Evolutionary conservation across 1,140 invertebrate species (phyloP).

Genomic region (Platyscapa corneri): DNA sequence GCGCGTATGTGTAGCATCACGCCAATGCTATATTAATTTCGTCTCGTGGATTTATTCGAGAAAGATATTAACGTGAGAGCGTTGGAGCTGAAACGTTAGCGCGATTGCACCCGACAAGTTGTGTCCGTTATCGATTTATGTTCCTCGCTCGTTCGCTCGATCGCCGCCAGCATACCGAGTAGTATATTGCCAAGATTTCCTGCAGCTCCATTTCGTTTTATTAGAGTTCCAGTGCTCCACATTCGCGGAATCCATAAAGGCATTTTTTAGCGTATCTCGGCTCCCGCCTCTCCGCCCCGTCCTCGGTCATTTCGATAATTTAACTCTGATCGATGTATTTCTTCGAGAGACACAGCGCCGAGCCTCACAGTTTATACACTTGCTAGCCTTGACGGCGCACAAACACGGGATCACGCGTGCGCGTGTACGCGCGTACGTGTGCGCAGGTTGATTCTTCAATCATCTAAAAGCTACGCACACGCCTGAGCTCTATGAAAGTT

Average conservation of each 20-base stretch:
- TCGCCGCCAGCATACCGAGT: not conserved
- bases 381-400: constrained; percentile 4
- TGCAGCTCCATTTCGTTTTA: not conserved
- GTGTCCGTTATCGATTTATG: too few relatives aligned
- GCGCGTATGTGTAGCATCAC: too few relatives aligned
- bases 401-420: not conserved
- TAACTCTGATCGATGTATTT: constrained; percentile 34
- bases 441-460: constrained; percentile 1
- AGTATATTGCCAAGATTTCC: not conserved
- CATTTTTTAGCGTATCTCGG: not conserved
- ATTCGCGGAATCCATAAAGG: constrained; percentile 29
- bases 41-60: too few relatives aligned
- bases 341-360: not conserved
- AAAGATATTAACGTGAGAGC: too few relatives aligned
- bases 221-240: not conserved
- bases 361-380: not conserved
- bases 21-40: too few relatives aligned
- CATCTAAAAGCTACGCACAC: constrained; percentile 3
- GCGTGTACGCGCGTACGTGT: not conserved
- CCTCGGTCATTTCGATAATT: constrained; percentile 21
- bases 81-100: too few relatives aligned
- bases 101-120: too few relatives aligned
- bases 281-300: not conserved
- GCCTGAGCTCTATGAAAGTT: constrained; percentile 16
- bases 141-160: not conserved